These are phyloP conservation scores for Steinernema feltiae DNA, from an alignment of 1,140 invertebrate species.

Conservation along the genomic window DNA sequence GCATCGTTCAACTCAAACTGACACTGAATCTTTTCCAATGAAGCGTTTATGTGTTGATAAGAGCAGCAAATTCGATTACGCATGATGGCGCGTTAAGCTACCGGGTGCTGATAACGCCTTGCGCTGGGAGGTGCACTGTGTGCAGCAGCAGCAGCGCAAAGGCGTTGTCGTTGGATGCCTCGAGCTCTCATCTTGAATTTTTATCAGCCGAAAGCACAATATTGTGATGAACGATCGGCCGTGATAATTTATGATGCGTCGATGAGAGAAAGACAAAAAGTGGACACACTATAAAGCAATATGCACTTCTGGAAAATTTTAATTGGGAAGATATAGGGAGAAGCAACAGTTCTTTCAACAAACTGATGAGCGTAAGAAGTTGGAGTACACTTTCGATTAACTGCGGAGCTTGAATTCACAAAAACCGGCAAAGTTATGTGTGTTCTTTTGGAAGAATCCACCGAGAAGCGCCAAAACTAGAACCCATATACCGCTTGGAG, in stretches of 20 bases:
- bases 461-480: no score
- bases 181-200: no score
- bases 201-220: slow-evolving; percentile 13
- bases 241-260: slow-evolving; percentile 4
- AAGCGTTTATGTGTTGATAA: background rate
- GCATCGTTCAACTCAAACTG: background rate
- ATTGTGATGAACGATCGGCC: background rate
- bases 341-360: no score
- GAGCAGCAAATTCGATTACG: slow-evolving; percentile 4
- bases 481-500: no score
- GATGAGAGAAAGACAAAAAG: background rate
- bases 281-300: slow-evolving; percentile 2
- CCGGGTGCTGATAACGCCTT: background rate
- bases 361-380: no score
- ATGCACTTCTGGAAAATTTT: background rate
- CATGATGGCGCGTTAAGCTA: background rate
- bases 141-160: background rate
- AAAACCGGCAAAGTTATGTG: no score
- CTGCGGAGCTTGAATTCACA: no score
- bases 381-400: background rate
- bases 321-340: no score
- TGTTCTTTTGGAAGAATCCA: no score
- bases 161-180: slow-evolving; percentile 1
- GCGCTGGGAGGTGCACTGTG: background rate
- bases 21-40: background rate